Evolutionary conservation across 2,113 vertebrate species (phyloP), one percentile per base, ranked within the genome.

Genomic region (Trichechus manatus): DNA sequence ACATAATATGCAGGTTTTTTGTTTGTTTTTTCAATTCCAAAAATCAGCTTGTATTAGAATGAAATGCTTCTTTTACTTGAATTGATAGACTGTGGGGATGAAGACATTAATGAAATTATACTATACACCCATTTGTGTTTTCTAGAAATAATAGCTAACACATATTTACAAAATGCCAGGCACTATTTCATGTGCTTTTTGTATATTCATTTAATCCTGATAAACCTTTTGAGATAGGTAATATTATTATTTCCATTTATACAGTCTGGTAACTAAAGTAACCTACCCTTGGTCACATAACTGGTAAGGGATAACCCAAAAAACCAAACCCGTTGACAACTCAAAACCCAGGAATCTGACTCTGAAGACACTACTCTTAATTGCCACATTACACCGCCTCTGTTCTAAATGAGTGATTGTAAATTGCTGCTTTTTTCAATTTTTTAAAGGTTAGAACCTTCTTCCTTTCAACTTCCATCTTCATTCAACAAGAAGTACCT

Each of bases 401-500:
- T 56, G 14, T 33, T 93, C 4, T 56, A 74, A 87, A 59, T 88
- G 84, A 64, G 72, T 64, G 61, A 20, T 44, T 78, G 3, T 87
- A 89, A 82, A 87, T 91, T 74, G 29, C 36, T 91, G 5, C 2
- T 23, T 53, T 82, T 91, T 25, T 33, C 53, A 17, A 53, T 93
- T 47, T 53, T 92, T 84, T 83, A 77, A 70, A 97, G 70, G 85
- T 39, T 72, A 72, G 22, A 81, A 39, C n/a, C n/a, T 68, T 74
- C 64, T 47, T 95, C 15, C 42, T 93, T 91, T 88, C 33, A 80
- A 23, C 5, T 96, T 15, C 33, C 80, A 66, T 1, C 25, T 87
- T 74, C 42, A 80, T 42, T 96, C 39, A 91, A 47, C 33, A 87
- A 13, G 80, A 72, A 87, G 47, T 59, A 89, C 39, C 17, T 87